Percentiles rank a stretch among this genome's conserved stretches.
Conservation (phyloP, 2,888 invertebrate species). For the Phalangium opilio region DNA sequence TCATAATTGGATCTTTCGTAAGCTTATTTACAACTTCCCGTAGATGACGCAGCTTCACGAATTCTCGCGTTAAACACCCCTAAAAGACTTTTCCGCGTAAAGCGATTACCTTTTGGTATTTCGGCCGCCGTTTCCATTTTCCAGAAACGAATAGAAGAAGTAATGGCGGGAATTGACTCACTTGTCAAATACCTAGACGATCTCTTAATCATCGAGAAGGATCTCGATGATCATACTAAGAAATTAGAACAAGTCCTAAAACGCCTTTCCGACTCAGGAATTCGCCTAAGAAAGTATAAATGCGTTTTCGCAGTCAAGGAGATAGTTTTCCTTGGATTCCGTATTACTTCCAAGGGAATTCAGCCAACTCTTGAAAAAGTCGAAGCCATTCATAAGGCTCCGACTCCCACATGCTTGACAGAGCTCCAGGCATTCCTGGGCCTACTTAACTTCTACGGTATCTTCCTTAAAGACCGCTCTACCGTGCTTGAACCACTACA, state of each 20-base stretch:
- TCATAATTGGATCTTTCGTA: conserved; percentile 9
- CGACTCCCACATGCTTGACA: background rate
- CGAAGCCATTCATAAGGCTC: conserved; percentile 11
- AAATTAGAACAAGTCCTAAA: conserved; percentile 4
- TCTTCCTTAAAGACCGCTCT: conserved; percentile 9
- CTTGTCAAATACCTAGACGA: conserved; percentile 16
- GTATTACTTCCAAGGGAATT: conserved; percentile 5
- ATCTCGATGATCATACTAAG: conserved; percentile 5
- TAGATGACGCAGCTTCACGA: conserved; percentile 1
- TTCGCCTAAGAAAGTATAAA: conserved; percentile 1
- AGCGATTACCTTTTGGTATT: conserved; percentile 20
- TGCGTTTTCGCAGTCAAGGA: background rate
- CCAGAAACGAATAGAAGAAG: conserved; percentile 25
- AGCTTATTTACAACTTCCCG: conserved; percentile 4
- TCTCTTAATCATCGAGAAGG: conserved; percentile 9
- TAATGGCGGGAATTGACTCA: conserved; percentile 11
- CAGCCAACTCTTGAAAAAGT: conserved; percentile 10
- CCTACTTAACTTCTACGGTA: conserved; percentile 9
- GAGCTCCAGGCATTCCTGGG: conserved; percentile 6
- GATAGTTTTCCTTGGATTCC: conserved; percentile 5
- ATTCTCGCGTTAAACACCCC: background rate
- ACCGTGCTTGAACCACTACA: conserved; percentile 8
- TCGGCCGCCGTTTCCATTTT: conserved; percentile 27
- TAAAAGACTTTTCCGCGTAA: conserved; percentile 8
- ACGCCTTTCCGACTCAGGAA: conserved; percentile 1